Base-by-base conservation (phyloP, 1,140 invertebrate genomes). In the Drosophila willistoni region DNA sequence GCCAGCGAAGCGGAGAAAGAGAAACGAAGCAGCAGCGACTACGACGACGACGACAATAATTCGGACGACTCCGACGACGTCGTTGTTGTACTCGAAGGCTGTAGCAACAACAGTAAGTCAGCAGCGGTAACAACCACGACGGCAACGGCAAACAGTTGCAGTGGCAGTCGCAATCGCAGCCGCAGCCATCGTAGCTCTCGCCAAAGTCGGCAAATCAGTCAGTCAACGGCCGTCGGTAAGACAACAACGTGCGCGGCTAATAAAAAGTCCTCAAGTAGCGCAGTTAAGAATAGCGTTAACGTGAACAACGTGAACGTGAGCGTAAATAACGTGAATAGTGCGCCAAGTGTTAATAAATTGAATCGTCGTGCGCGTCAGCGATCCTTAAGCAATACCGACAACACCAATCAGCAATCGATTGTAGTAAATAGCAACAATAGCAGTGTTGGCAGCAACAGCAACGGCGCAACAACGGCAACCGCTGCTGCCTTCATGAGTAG, bases 401-500 rank as follows among this genome's bases (percentile, higher is more conserved):
- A 73, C 71, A 73, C 67, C 71, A 73, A 60, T 9, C 39, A 72
- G 10, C 34, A 67, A 29, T 19, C 17, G 44, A 19, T 44, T 44
- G n/a, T 42, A n/a, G 14, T 14, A 14, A 47, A 51, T 22, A 51
- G 17, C 19, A 51, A 51, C n/a, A 67, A 57, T 42, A 68, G 63
- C 55, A 72, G 62, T 59, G 17, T 36, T 68, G 68, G 57, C 62
- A 54, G 51, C 65, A 90, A 71, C 36, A 86, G 73, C 80, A 86
- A 74, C 69, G 77, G 68, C 78, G 59, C 66, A 44, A 64, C 79
- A 81, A 79, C 82, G 94, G 67, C 78, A 86, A 78, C 82, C 64
- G 74, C 89, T 79, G 84, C 89, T 86, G 86, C 94, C 92, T 96
- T 96, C 93, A 95, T 97, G 93, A 95, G 96, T 92, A 91, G 90